Conservation (phyloP, 1,140 invertebrate genomes). For the Chelonus insularis region DNA sequence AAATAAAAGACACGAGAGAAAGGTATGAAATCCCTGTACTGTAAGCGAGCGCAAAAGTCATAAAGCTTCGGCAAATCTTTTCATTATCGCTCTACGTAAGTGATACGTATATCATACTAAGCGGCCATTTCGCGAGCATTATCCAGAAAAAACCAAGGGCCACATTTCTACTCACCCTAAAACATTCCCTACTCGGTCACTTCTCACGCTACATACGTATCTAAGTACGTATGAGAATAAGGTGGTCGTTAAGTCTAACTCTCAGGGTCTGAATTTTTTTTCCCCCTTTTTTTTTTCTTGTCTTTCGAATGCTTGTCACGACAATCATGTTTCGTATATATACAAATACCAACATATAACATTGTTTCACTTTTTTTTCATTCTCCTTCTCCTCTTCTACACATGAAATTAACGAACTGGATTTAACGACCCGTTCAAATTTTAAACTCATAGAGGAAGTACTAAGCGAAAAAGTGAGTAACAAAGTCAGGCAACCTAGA, state of each 20-base stretch:
- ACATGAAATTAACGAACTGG: background rate
- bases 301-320: conserved; percentile 4
- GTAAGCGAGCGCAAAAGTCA: conserved; percentile 49
- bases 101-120: conserved; percentile 61
- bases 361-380: no score
- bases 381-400: background rate
- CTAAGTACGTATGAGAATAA: background rate
- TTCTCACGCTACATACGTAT: background rate
- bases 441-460: background rate
- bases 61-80: conserved; percentile 59
- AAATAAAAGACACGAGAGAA: background rate
- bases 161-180: conserved; percentile 1
- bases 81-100: conserved; percentile 58
- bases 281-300: background rate
- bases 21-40: conserved; percentile 22
- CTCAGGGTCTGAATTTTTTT: background rate
- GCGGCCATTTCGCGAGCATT: conserved; percentile 54
- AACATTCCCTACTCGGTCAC: background rate
- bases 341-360: background rate
- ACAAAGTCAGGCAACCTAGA: background rate
- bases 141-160: conserved; percentile 39
- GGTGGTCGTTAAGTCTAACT: background rate
- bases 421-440: conserved; percentile 4
- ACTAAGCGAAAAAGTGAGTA: background rate
- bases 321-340: background rate